phyloP scores from a whole-genome alignment of 2,797 vertebrate genomes.

The Sebastes reedi region DNA sequence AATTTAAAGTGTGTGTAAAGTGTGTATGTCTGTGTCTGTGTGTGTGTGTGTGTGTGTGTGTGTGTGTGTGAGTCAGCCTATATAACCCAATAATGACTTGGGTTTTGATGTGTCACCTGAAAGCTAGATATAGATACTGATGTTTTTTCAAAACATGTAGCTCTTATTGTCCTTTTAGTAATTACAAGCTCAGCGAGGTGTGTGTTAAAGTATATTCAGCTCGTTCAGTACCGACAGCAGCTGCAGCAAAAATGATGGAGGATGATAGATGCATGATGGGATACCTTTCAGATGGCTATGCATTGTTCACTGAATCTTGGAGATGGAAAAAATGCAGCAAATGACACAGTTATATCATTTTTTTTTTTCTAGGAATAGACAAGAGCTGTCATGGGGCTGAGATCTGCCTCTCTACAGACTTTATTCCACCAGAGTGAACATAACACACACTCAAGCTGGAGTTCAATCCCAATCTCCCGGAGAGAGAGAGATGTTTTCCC shows the following conservation, averaged over 20 bases:
- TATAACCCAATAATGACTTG: too few species aligned
- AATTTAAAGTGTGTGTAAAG: too few species aligned
- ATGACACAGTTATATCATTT: neutral
- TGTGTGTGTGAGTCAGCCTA: too few species aligned
- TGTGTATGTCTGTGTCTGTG: too few species aligned
- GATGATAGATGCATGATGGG: neutral
- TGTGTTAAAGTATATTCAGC: neutral
- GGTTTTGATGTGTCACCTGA: too few species aligned
- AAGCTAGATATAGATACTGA: too few species aligned
- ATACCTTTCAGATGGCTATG: neutral
- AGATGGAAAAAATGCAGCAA: neutral
- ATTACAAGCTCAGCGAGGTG: neutral
- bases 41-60: too few species aligned
- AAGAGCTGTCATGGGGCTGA: too few species aligned
- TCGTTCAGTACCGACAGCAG: neutral
- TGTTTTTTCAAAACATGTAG: neutral
- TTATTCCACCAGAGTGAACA: slow-evolving; percentile 1
- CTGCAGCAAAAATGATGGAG: neutral
- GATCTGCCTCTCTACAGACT: neutral
- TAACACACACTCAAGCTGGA: neutral
- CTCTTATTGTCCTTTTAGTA: neutral
- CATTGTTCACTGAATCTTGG: neutral
- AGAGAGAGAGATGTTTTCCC: neutral
- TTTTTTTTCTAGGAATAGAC: too few species aligned
- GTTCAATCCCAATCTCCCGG: neutral